Conservation (phyloP, 2,113 vertebrate species). For the Syrmaticus mikado region DNA sequence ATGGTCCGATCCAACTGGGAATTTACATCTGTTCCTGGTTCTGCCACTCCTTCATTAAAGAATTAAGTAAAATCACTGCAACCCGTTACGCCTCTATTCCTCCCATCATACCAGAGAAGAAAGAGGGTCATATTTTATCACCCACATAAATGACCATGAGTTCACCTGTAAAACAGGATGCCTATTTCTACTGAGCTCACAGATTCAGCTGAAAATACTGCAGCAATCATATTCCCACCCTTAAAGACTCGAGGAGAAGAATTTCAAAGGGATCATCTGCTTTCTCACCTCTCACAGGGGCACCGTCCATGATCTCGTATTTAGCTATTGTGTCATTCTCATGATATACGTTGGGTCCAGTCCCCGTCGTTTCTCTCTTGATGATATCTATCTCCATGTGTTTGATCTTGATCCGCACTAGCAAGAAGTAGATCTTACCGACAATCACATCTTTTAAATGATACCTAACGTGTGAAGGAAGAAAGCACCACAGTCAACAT, state of each 20-base stretch:
- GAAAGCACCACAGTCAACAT: neutral
- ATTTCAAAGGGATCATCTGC: neutral
- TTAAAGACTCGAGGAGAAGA: neutral
- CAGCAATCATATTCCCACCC: neutral
- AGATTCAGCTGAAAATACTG: neutral
- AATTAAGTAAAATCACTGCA: neutral
- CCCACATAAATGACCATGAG: neutral
- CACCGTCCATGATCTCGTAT: conserved; percentile 99
- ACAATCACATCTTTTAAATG: conserved; percentile 98
- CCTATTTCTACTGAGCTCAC: neutral
- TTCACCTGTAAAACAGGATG: neutral
- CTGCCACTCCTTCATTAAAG: neutral
- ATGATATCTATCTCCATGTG: conserved; percentile 99
- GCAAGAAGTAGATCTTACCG: conserved; percentile 97
- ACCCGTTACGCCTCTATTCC: neutral
- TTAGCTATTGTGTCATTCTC: conserved; percentile 98
- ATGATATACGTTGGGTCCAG: conserved; percentile 94
- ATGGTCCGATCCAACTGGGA: neutral
- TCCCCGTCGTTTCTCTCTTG: conserved; percentile 96
- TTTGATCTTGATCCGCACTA: conserved; percentile 98
- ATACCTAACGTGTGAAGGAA: conserved; percentile 78
- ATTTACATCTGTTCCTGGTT: neutral
- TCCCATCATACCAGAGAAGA: neutral
- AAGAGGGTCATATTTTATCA: neutral
- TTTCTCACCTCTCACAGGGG: conserved; percentile 90